These are phyloP conservation scores for Plagodis pulveraria DNA, from an alignment of 2,888 invertebrate genomes.

Conservation along the genomic window DNA sequence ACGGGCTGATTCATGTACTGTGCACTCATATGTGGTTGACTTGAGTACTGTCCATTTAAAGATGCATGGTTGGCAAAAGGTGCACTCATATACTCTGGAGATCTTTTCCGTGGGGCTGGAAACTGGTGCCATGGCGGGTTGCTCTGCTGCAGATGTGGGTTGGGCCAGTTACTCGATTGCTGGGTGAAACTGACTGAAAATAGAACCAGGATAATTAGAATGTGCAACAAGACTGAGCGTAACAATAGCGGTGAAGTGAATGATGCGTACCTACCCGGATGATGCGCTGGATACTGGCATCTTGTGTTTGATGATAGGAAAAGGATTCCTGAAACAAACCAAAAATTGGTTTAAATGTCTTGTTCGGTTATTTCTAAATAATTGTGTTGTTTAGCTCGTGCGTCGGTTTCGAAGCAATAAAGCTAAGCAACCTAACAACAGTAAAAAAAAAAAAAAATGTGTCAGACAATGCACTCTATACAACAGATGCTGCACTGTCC, in stretches of 20 bases:
- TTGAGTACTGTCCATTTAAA: constrained; percentile 20
- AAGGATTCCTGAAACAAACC: constrained; percentile 66
- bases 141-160: constrained; percentile 57
- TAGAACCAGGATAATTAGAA: constrained; percentile 17
- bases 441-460: too few relatives aligned
- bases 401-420: too few relatives aligned
- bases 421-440: too few relatives aligned
- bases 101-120: constrained; percentile 73
- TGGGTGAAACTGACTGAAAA: constrained; percentile 66
- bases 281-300: constrained; percentile 70
- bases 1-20: constrained; percentile 34
- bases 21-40: constrained; percentile 9
- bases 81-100: constrained; percentile 50
- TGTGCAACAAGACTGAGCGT: constrained; percentile 2
- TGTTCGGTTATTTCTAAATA: too few relatives aligned
- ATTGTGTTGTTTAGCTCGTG: too few relatives aligned
- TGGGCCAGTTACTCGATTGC: constrained; percentile 60
- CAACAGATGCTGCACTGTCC: too few relatives aligned
- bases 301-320: constrained; percentile 50
- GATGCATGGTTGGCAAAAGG: constrained; percentile 33
- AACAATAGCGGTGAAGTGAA: constrained; percentile 24
- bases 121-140: constrained; percentile 75
- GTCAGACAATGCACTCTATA: too few relatives aligned
- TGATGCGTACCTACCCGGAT: constrained; percentile 84
- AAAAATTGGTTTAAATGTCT: background rate